These are phyloP conservation scores for Gracilinanus agilis DNA, from an alignment of 2,113 vertebrate genomes.

Conservation along the genomic window DNA sequence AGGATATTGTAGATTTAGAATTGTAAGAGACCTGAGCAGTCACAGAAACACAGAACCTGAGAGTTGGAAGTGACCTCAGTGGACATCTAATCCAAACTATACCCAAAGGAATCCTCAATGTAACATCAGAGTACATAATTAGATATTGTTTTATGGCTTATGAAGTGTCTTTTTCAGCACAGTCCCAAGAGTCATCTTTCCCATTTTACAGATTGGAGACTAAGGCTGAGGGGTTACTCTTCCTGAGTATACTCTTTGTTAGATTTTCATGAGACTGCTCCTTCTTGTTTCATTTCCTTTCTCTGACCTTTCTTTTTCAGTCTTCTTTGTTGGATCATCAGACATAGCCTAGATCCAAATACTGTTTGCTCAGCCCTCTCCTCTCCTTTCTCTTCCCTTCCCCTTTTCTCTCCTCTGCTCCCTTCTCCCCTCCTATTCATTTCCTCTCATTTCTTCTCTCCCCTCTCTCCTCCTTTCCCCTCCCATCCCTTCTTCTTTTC, in stretches of 20 bases:
- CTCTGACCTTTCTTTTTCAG: neutral
- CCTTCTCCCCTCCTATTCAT: too few species aligned
- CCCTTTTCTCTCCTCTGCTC: too few species aligned
- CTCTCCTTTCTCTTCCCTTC: too few species aligned
- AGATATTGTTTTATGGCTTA: neutral
- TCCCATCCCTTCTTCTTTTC: too few species aligned
- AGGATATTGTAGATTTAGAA: neutral
- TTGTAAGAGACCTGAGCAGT: neutral
- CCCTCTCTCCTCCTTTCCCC: too few species aligned
- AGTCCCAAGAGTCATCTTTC: neutral
- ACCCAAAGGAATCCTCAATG: neutral
- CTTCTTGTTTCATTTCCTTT: neutral
- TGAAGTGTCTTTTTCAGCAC: neutral
- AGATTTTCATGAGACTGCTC: neutral
- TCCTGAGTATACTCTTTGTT: neutral
- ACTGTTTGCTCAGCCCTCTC: neutral
- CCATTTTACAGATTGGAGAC: neutral
- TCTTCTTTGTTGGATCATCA: neutral
- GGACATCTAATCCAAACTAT: neutral
- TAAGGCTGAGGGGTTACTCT: neutral
- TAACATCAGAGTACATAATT: neutral
- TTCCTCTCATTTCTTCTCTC: too few species aligned
- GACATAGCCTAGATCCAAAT: neutral
- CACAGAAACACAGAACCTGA: neutral
- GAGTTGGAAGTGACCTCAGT: neutral